These are phyloP conservation scores for Phataginus tetradactyla DNA, from an alignment of 2,797 vertebrate species.

Conservation along the genomic window DNA sequence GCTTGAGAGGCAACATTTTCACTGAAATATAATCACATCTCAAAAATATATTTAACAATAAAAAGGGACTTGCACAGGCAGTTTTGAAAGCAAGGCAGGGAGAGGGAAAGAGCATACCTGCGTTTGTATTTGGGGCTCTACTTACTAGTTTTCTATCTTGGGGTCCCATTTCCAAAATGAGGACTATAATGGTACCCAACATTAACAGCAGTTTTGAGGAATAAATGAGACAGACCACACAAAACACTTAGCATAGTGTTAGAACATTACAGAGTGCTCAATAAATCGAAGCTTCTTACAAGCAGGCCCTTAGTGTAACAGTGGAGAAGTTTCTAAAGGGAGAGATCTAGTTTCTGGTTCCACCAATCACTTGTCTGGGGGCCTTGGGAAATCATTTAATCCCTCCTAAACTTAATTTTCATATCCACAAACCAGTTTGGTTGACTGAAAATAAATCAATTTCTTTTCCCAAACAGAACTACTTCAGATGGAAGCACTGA, in stretches of 20 bases:
- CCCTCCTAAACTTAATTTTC: not conserved
- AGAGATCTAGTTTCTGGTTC: not conserved
- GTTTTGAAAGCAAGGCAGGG: not conserved
- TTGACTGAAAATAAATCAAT: not conserved
- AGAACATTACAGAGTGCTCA: not conserved
- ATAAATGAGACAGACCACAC: not conserved
- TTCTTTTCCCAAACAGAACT: not conserved
- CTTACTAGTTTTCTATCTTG: not conserved
- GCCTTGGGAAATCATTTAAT: not conserved
- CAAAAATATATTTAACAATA: not conserved
- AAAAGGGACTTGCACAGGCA: not conserved
- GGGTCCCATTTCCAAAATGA: not conserved
- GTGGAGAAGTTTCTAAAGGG: not conserved
- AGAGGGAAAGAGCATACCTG: not conserved
- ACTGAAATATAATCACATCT: not conserved
- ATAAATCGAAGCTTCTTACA: not conserved
- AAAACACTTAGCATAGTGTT: fast-evolving
- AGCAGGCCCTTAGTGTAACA: not conserved
- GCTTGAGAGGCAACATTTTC: not conserved
- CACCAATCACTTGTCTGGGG: too few species aligned
- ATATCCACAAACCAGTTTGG: not conserved
- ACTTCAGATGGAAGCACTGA: not conserved
- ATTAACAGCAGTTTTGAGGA: not conserved
- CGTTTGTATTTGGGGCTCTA: not conserved
- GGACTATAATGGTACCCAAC: not conserved